These are phyloP conservation scores for Chromis chromis DNA, from an alignment of 2,797 vertebrate species.

Conservation along the genomic window DNA sequence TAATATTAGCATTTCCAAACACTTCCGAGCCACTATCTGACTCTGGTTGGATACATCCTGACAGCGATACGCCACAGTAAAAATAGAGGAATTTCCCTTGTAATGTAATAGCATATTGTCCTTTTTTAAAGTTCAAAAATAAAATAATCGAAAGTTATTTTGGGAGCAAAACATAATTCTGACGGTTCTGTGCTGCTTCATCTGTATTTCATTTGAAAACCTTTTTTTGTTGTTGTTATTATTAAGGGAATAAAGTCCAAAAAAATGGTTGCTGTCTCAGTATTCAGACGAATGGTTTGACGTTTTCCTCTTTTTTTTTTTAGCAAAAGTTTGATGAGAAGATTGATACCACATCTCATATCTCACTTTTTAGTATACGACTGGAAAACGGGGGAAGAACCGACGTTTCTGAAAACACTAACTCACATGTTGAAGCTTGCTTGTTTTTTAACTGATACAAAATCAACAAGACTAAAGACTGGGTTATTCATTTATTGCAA, in stretches of 20 bases:
- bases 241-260: not conserved
- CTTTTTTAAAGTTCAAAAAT: not conserved
- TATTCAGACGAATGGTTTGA: too few species aligned
- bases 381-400: too few species aligned
- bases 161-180: not conserved
- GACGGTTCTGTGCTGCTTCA: not conserved
- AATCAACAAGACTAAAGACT: not conserved
- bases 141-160: not conserved
- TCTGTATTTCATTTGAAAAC: not conserved
- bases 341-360: too few species aligned
- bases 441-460: not conserved
- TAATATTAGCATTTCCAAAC: not conserved
- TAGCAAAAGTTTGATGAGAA: too few species aligned
- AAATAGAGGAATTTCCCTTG: not conserved
- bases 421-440: too few species aligned
- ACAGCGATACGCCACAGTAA: not conserved
- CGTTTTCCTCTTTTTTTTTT: too few species aligned
- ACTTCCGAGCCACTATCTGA: constrained; percentile 3
- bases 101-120: not conserved
- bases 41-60: not conserved
- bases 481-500: not conserved
- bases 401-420: not conserved
- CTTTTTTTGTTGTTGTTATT: not conserved
- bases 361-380: too few species aligned
- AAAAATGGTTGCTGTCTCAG: too few species aligned